Base-by-base conservation (phyloP, 2,797 vertebrate genomes). In the Ptychobarbus kaznakovi region DNA sequence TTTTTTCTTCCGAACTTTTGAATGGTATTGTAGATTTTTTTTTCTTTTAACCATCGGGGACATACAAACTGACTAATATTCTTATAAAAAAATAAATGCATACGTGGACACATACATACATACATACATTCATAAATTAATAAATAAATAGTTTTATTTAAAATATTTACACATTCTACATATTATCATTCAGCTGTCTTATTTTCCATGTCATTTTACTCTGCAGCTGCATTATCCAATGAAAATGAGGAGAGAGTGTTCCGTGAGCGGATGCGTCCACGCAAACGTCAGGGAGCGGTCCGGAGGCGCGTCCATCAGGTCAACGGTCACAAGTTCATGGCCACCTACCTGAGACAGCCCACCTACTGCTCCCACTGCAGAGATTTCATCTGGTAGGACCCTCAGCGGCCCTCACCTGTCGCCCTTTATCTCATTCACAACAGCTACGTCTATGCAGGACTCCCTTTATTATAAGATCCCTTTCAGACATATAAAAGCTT, bases 261-360 rank as follows among this genome's bases (percentile, higher is more conserved):
- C 90, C 96, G 98, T 46, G 98, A 95, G 93, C 89, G 95, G 61
- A 94, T 95, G 70, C 94, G 94, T 0, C 95, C 95, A 35, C 97
- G 98, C 68, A 97, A 98, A 89, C 94, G 98, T 9, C 98, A 99
- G 91, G 98, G 98, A 1, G 98, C 98, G 0, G 97, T 99, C 87
- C 95, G 98, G 7, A 96, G 98, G 90, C 95, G 98, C 68, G 98
- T 99, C 84, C 98, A 99, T 86, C 98, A 99, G 92, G 98, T 99
- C 88, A 99, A 99, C 0, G 98, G 98, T 44, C 98, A 99, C 96
- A 99, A 99, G 94, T 99, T 99, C 88, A 99, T 99, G 98, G 98
- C 98, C 91, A 99, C 98, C 89, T 99, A 99, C 87, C 95, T 99
- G 93, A 96, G 98, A 92, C 98, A 99, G 32, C 98, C 98, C 38